Conservation (phyloP, 1,140 invertebrate species). For the Uloborus diversus region DNA sequence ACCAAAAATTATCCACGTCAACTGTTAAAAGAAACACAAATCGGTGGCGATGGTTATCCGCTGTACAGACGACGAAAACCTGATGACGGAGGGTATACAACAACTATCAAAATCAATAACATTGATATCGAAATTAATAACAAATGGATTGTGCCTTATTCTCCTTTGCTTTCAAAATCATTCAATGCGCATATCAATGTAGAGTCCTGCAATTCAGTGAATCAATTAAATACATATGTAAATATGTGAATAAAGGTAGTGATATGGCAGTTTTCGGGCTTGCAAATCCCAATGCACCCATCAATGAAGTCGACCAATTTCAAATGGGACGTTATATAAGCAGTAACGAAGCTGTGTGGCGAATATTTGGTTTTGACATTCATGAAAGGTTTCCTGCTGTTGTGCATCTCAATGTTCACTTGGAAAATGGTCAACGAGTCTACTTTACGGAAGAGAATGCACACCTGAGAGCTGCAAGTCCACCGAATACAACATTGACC, state of each 20-base stretch:
- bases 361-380: slow-evolving; percentile 58
- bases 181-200: slow-evolving; percentile 69
- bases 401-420: slow-evolving; percentile 59
- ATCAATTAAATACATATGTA: slow-evolving; percentile 67
- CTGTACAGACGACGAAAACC: slow-evolving; percentile 60
- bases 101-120: background rate
- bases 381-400: slow-evolving; percentile 59
- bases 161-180: slow-evolving; percentile 67
- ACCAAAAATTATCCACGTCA: slow-evolving; percentile 62
- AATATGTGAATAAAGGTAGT: slow-evolving; percentile 41
- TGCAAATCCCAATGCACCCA: slow-evolving; percentile 5
- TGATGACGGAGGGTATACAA: slow-evolving; percentile 57
- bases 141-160: slow-evolving; percentile 70
- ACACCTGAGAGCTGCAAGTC: background rate
- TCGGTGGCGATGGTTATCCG: slow-evolving; percentile 64
- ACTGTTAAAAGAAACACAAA: slow-evolving; percentile 11
- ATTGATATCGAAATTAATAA: slow-evolving; percentile 64
- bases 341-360: slow-evolving; percentile 60
- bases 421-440: slow-evolving; percentile 60
- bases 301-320: slow-evolving; percentile 52
- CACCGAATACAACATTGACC: slow-evolving; percentile 44
- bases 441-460: slow-evolving; percentile 40
- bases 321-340: slow-evolving; percentile 51
- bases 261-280: slow-evolving; percentile 49
- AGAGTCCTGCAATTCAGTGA: slow-evolving; percentile 68